Base-by-base conservation (phyloP, 1,140 invertebrate species). In the Nephila pilipes region DNA sequence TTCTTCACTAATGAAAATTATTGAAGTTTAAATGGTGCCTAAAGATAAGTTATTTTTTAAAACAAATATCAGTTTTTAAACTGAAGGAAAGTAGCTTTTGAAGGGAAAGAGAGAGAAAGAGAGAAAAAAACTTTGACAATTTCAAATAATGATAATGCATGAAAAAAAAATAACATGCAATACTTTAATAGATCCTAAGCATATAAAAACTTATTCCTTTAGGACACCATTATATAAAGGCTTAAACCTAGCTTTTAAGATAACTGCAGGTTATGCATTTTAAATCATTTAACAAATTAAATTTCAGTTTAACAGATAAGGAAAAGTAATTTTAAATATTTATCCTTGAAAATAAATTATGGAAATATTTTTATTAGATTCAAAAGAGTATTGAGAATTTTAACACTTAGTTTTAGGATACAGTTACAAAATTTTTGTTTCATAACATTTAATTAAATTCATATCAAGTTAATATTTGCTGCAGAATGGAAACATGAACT, bases 201-300 rank as follows among this genome's bases (percentile, higher is more conserved):
- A 65, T 46, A 29, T 46, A 25, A 20, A 4, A 55, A 91, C 79
- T 83, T 91, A 63, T 83, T 91, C 89, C 89, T 83, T 83, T 36
- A 65, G 89, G 57, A 83, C 89, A 91, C 89, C 89, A 83, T 83
- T 83, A 83, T 55, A 83, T 14, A 46, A 91, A 83, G 57, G 57
- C 55, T 91, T 63, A 83, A 63, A 83, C 79, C 25, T 18, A 29
- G 20, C 22, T 87, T 87, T 60, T 87, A 46, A 29, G 58, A 38
- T 60, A 22, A 63, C 57, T 87, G 55, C 58, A 63, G 58, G 81
- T 83, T 83, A 83, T 83, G 22, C 16, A 75, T 16, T 55, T 32
- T 18, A 80, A 80, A 80, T 32, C 14, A 80, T n/a, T 63, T 63
- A 29, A 58, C 16, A 20, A 18, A 20, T 18, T 16, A 12, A 65